These are phyloP conservation scores for Pheosia gnoma DNA, from an alignment of 2,888 invertebrate genomes.

Conservation along the genomic window DNA sequence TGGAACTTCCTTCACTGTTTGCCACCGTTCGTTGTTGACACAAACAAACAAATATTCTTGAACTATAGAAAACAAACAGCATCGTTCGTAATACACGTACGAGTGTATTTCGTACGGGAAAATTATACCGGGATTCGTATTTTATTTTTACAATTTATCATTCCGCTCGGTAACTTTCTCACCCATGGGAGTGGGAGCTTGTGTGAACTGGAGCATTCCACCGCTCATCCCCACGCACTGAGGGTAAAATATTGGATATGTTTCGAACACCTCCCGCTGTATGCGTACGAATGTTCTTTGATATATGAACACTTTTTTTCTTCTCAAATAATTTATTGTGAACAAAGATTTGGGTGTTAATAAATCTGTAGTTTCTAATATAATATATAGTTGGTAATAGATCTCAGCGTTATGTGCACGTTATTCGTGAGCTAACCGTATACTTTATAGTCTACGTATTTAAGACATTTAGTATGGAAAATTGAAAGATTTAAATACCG, in stretches of 20 bases:
- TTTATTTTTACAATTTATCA: conserved; percentile 46
- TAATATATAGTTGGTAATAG: too few species aligned
- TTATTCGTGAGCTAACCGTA: too few species aligned
- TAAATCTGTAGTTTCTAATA: neutral
- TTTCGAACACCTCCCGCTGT: conserved; percentile 23
- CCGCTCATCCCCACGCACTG: conserved; percentile 28
- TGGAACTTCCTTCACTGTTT: neutral
- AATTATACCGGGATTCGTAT: conserved; percentile 33
- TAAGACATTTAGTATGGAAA: too few species aligned
- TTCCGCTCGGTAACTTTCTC: conserved; percentile 35
- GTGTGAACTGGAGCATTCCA: conserved; percentile 32
- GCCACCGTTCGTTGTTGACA: neutral
- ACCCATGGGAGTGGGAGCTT: conserved; percentile 30
- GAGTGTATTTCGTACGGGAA: conserved; percentile 25
- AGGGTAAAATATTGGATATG: conserved; percentile 25
- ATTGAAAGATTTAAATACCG: too few species aligned
- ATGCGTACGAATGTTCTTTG: conserved; percentile 17
- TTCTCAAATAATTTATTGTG: neutral
- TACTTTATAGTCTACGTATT: too few species aligned
- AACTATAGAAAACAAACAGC: conserved; percentile 21
- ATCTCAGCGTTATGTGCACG: too few species aligned
- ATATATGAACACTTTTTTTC: conserved; percentile 9
- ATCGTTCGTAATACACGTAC: too few species aligned
- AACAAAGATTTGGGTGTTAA: neutral
- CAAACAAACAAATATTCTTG: conserved; percentile 3